Percentiles rank a stretch among this genome's conserved stretches.
phyloP scores from a whole-genome alignment of 2,797 vertebrate species.

The Pyrocephalus nanus region DNA sequence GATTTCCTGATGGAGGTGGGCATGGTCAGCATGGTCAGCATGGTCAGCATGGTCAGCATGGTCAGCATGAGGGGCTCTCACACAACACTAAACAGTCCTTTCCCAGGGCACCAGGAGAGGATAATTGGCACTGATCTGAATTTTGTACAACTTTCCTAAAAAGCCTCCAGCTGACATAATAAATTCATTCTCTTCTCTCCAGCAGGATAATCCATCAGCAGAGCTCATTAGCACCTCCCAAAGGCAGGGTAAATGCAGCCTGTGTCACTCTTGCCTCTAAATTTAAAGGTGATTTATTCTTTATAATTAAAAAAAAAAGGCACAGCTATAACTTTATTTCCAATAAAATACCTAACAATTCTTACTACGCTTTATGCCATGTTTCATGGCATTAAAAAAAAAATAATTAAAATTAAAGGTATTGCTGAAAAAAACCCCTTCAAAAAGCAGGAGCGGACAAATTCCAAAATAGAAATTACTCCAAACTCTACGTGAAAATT shows the following conservation, averaged over 20 bases:
- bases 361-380: background rate
- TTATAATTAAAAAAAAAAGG: background rate
- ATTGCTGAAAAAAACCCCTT: background rate
- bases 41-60: background rate
- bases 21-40: background rate
- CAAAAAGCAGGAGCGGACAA: background rate
- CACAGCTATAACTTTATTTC: background rate
- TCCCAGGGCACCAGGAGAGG: background rate
- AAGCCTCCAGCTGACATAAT: constrained; percentile 19
- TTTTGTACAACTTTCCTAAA: constrained; percentile 32
- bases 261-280: background rate
- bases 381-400: background rate
- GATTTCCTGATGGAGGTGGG: background rate
- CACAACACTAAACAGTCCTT: background rate
- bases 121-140: background rate
- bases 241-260: background rate
- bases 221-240: constrained; percentile 43
- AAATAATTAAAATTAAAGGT: background rate
- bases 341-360: background rate
- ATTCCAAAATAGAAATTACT: background rate
- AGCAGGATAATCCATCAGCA: constrained; percentile 33
- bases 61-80: background rate
- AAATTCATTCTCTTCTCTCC: constrained; percentile 21
- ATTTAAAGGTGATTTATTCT: background rate
- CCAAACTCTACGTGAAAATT: background rate